These are phyloP conservation scores for Siphamia tubifer DNA, from an alignment of 2,113 vertebrate species.

Conservation along the genomic window DNA sequence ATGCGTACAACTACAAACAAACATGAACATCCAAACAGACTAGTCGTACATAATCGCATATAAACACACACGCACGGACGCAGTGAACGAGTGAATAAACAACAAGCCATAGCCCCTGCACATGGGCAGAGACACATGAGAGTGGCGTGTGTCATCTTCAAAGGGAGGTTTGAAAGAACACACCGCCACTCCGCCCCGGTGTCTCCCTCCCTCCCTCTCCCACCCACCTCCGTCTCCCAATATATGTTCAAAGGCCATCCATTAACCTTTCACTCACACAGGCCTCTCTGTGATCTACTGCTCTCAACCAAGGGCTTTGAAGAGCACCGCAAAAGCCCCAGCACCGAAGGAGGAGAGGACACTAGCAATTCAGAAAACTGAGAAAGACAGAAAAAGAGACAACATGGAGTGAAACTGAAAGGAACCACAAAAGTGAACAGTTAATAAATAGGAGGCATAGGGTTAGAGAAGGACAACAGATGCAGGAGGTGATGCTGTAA, in stretches of 20 bases:
- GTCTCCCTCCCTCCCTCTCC: slow-evolving; percentile 48
- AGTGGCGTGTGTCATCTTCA: slow-evolving; percentile 67
- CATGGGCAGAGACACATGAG: slow-evolving; percentile 39
- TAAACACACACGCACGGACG: slow-evolving; percentile 13
- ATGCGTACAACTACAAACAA: slow-evolving; percentile 47
- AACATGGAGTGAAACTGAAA: background rate
- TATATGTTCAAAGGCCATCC: slow-evolving; percentile 83
- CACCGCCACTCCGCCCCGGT: slow-evolving; percentile 30
- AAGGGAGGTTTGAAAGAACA: slow-evolving; percentile 74
- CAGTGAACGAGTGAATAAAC: slow-evolving; percentile 53
- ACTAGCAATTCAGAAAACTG: slow-evolving; percentile 24
- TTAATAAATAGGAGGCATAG: slow-evolving; percentile 10
- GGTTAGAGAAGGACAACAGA: slow-evolving; percentile 17
- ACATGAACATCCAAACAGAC: slow-evolving; percentile 52
- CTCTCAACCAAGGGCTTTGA: slow-evolving; percentile 79
- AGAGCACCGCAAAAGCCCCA: slow-evolving; percentile 63
- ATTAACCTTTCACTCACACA: slow-evolving; percentile 83
- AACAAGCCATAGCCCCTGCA: slow-evolving; percentile 38
- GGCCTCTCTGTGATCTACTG: slow-evolving; percentile 78
- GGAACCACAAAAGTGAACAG: background rate
- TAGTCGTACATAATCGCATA: too few relatives aligned
- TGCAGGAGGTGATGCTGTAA: background rate
- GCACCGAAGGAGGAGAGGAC: slow-evolving; percentile 3
- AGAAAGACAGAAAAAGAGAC: slow-evolving; percentile 4
- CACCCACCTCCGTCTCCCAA: slow-evolving; percentile 58